Percentiles rank a stretch among this genome's conserved stretches.
phyloP scores from a whole-genome alignment of 2,888 invertebrate species.

The Ypsolopha scabrella region DNA sequence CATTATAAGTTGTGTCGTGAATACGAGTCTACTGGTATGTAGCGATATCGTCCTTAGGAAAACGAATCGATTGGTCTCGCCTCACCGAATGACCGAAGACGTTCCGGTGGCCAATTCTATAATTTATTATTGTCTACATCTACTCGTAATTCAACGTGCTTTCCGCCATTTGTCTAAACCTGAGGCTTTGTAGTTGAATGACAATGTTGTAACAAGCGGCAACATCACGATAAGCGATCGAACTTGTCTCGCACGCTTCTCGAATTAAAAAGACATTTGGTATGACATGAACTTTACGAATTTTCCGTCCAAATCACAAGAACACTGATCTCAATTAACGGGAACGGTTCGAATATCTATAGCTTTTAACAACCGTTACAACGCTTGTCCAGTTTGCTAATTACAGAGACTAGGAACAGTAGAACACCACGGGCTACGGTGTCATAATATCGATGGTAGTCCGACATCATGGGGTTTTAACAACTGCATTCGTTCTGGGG shows the following conservation, averaged over 20 bases:
- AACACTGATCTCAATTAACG: background rate
- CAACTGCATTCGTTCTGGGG: constrained; percentile 19
- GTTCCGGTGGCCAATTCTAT: constrained; percentile 26
- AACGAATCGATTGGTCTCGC: constrained; percentile 48
- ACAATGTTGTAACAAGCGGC: background rate
- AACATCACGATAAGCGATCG: background rate
- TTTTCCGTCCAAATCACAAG: background rate
- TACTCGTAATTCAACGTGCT: background rate
- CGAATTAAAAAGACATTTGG: background rate
- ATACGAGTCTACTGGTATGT: constrained; percentile 20
- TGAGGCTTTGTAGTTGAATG: background rate
- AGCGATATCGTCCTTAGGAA: constrained; percentile 31
- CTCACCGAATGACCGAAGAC: constrained; percentile 22
- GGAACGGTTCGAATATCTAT: background rate
- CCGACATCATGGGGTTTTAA: constrained; percentile 17
- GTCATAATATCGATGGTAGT: constrained; percentile 3
- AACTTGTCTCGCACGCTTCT: background rate
- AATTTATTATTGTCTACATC: background rate
- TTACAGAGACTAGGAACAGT: constrained; percentile 5
- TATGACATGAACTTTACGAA: background rate
- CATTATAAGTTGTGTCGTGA: constrained; percentile 33
- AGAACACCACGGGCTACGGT: constrained; percentile 2
- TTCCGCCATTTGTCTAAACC: background rate
- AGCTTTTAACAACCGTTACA: constrained; percentile 4
- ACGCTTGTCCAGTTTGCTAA: constrained; percentile 5